Evolutionary conservation across 2,113 vertebrate species (phyloP).

Genomic region (Octodon degus): DNA sequence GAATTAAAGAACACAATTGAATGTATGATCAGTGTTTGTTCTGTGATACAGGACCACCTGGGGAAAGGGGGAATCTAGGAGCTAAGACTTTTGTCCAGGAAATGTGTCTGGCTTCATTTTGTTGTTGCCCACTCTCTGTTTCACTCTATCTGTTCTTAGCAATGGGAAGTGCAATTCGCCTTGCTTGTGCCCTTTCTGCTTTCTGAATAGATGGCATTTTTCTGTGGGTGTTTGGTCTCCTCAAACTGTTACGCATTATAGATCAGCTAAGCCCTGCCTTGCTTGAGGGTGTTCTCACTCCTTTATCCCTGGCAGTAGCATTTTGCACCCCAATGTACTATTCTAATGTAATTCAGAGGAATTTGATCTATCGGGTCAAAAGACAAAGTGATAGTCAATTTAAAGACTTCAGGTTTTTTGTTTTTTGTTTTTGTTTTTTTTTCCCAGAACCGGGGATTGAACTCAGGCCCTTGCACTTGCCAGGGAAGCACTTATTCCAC

Average conservation of each 20-base stretch:
- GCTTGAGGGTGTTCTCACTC: neutral
- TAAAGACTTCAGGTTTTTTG: neutral
- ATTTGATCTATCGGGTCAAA: neutral
- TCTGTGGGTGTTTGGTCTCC: neutral
- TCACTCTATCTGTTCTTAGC: neutral
- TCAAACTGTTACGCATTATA: neutral
- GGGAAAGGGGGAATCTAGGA: neutral
- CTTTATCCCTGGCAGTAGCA: neutral
- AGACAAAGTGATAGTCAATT: neutral
- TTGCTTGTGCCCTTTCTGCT: neutral
- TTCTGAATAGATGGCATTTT: slow-evolving; percentile 15
- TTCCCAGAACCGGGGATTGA: too few relatives aligned
- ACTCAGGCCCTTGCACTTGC: too few relatives aligned
- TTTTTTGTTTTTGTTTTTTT: too few relatives aligned
- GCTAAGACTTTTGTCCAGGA: slow-evolving; percentile 27
- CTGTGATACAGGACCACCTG: neutral
- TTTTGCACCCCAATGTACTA: neutral
- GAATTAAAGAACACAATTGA: slow-evolving; percentile 46
- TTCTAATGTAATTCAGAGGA: slow-evolving; percentile 1
- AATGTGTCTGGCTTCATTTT: neutral
- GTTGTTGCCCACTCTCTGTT: neutral
- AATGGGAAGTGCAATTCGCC: neutral
- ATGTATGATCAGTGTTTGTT: neutral
- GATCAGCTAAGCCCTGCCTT: neutral
- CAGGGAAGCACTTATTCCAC: too few relatives aligned